These are phyloP conservation scores for Squalus acanthias DNA, from an alignment of 2,797 vertebrate genomes.

Conservation along the genomic window DNA sequence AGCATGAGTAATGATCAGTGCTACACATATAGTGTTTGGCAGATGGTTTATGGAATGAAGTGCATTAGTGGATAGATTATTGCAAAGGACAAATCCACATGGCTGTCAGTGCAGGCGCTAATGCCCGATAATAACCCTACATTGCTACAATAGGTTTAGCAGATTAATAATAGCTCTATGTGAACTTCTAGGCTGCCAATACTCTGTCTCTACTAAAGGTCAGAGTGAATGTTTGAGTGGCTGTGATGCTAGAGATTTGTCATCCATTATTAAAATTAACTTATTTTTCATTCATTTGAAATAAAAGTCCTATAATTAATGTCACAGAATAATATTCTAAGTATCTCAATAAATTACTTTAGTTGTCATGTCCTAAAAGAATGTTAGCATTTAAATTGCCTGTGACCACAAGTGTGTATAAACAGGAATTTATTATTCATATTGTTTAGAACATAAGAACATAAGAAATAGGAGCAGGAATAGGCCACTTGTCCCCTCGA, in stretches of 20 bases:
- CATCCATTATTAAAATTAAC: neutral
- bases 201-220: neutral
- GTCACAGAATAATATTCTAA: neutral
- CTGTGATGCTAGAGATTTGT: neutral
- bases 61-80: slow-evolving; percentile 12
- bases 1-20: neutral
- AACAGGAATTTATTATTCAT: neutral
- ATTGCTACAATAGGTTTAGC: neutral
- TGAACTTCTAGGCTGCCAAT: neutral
- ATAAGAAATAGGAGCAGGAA: no score
- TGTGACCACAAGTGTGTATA: neutral
- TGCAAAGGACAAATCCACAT: neutral
- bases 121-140: neutral
- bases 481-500: no score
- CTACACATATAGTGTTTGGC: neutral
- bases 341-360: neutral
- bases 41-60: neutral
- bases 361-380: neutral
- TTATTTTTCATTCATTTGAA: neutral
- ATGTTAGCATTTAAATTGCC: neutral
- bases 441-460: no score
- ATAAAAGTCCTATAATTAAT: neutral
- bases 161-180: neutral
- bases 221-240: neutral
- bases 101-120: neutral